Evolutionary conservation across 2,888 invertebrate species (phyloP).

Genomic region (Leucophora obtusa): DNA sequence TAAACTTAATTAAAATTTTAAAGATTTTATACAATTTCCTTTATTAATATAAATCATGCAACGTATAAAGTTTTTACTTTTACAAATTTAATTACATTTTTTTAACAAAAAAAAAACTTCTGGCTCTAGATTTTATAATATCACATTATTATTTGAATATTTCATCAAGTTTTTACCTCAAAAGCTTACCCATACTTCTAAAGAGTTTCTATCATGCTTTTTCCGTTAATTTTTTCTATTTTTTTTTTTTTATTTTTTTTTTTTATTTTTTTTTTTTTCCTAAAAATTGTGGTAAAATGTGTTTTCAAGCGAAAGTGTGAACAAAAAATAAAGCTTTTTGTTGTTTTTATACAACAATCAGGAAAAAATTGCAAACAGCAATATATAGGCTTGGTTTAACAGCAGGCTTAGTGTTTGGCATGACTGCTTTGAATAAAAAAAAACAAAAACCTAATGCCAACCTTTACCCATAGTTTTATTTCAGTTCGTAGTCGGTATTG

Average conservation of each 20-base stretch:
- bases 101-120: no score
- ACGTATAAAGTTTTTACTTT: no score
- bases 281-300: constrained; percentile 67
- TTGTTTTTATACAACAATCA: constrained; percentile 13
- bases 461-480: constrained; percentile 47
- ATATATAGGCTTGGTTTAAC: constrained; percentile 48
- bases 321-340: constrained; percentile 67
- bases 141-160: constrained; percentile 10
- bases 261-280: neutral
- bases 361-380: constrained; percentile 10
- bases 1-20: no score
- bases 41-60: no score
- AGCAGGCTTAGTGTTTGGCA: constrained; percentile 49
- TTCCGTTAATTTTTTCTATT: no score
- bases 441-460: constrained; percentile 36
- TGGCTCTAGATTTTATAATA: no score
- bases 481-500: constrained; percentile 3
- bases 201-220: neutral
- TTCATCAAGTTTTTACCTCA: constrained; percentile 35
- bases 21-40: no score
- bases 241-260: constrained; percentile 67
- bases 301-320: constrained; percentile 74
- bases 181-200: neutral
- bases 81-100: no score
- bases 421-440: constrained; percentile 12